Conservation (phyloP, 92 coral and sea anemone species). For the Epizoanthus scotinus region DNA sequence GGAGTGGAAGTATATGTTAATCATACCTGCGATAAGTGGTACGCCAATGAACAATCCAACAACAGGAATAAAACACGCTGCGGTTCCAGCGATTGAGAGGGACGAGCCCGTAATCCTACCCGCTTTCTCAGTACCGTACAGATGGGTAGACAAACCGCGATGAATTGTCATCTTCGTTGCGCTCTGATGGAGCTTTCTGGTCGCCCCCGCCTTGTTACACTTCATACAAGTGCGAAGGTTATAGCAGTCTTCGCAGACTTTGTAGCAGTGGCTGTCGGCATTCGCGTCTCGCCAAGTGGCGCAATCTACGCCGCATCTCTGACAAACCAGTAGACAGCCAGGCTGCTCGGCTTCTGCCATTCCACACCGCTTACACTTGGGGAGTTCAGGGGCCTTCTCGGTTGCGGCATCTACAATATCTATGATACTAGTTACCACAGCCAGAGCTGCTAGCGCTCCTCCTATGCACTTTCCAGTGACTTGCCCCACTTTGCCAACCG, state of each 20-base stretch:
- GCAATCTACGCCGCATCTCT: slow-evolving; percentile 34
- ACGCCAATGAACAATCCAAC: slow-evolving; percentile 22
- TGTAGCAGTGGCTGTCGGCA: slow-evolving; percentile 4
- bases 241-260: slow-evolving; percentile 29
- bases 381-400: slow-evolving; percentile 33
- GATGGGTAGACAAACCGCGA: slow-evolving; percentile 22
- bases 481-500: slow-evolving; percentile 29
- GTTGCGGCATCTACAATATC: slow-evolving; percentile 34
- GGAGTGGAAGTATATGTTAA: too few species aligned
- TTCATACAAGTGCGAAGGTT: slow-evolving; percentile 26
- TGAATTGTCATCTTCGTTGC: slow-evolving; percentile 18
- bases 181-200: slow-evolving; percentile 24
- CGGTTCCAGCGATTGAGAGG: slow-evolving; percentile 27
- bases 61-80: slow-evolving; percentile 13
- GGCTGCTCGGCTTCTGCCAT: slow-evolving; percentile 29
- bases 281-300: slow-evolving; percentile 26
- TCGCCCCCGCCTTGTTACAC: slow-evolving; percentile 28
- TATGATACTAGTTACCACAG: slow-evolving; percentile 23
- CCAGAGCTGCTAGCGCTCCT: slow-evolving; percentile 23
- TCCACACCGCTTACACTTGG: slow-evolving; percentile 14
- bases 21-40: slow-evolving; percentile 29
- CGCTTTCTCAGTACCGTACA: slow-evolving; percentile 21
- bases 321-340: slow-evolving; percentile 32
- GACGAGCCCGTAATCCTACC: slow-evolving; percentile 28
- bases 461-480: slow-evolving; percentile 29